Base-by-base conservation (phyloP, 2,888 invertebrate genomes). In the Sinelater perroti region DNA sequence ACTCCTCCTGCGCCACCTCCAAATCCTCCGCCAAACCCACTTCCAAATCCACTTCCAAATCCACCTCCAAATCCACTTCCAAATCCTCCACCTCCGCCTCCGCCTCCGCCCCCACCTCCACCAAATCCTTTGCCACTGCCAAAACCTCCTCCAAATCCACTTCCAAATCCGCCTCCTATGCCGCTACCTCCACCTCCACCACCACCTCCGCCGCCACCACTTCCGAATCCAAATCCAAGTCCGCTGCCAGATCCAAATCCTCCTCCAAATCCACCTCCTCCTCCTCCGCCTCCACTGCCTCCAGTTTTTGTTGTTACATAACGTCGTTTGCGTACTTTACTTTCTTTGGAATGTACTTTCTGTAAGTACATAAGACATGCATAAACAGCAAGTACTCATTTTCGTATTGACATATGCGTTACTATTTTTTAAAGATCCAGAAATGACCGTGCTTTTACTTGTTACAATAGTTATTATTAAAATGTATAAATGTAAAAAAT, bases 201-300 rank as follows among this genome's bases (percentile, higher is more conserved):
- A 7, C 20, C 6, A 2, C 66, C 64, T 8, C 54, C 36, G 24
- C 60, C 64, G 2, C 18, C 8, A 1, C 62, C 60, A 8, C 47
- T 55, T 10, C 63, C 58, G 4, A 52, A 58, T 11, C 58, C 61
- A 47, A 18, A 44, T 7, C 52, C 50, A 13, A 49, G 36, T 74
- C 80, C 79, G 71, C 76, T 75, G 77, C 73, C 71, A 75, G 3
- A 16, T 35, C 35, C 35, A 16, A 5, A 5, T 8, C 35, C 53
- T 17, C 60, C 60, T n/a, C 61, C 62, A 7, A 53, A 59, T 5
- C 51, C 54, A 17, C 64, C 65, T 6, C 63, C 64, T 11, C 51
- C 31, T 36, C 56, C 62, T 28, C 59, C 60, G 16, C 62, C 62
- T 10, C 60, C 56, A 11, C 24, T 18, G 1, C 46, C 52, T 42